Conservation (phyloP, 2,888 invertebrate species). For the Carpatolechia fugitivella region DNA sequence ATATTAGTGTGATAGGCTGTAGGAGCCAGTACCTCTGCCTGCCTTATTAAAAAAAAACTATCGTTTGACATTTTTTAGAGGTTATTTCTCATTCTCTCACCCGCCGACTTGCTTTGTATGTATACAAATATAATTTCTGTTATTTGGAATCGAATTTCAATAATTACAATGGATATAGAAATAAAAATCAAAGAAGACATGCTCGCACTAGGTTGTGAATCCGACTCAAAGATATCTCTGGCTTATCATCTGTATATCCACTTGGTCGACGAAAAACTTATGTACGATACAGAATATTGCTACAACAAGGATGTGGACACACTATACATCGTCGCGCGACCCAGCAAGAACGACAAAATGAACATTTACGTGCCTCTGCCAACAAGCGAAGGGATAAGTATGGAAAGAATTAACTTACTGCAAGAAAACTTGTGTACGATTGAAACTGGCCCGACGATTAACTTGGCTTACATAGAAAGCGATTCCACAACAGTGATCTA, state of each 20-base stretch:
- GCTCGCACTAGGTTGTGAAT: constrained; percentile 64
- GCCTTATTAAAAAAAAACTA: too few relatives aligned
- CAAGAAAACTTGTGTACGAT: constrained; percentile 70
- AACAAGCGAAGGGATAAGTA: constrained; percentile 48
- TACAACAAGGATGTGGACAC: constrained; percentile 67
- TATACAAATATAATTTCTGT: neutral
- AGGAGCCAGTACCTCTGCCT: too few relatives aligned
- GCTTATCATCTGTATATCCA: constrained; percentile 66
- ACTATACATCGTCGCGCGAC: constrained; percentile 64
- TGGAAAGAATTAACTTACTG: constrained; percentile 54
- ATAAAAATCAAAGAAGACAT: constrained; percentile 66
- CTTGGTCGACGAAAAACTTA: constrained; percentile 66
- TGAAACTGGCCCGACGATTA: constrained; percentile 62
- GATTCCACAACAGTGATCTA: constrained; percentile 70
- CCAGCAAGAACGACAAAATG: constrained; percentile 55
- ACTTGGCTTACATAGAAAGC: constrained; percentile 65
- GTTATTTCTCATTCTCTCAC: too few relatives aligned
- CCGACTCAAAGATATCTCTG: constrained; percentile 56
- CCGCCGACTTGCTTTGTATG: neutral
- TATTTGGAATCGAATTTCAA: too few relatives aligned
- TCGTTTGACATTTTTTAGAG: neutral
- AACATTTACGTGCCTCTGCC: constrained; percentile 70
- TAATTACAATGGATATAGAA: constrained; percentile 57
- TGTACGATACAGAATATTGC: constrained; percentile 72
- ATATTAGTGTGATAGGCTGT: too few relatives aligned